Percentiles rank a stretch among this genome's conserved stretches.
Conservation (phyloP, 30 jellyfish, hydroid and myxozoan genomes). For the Rhopilema esculentum region DNA sequence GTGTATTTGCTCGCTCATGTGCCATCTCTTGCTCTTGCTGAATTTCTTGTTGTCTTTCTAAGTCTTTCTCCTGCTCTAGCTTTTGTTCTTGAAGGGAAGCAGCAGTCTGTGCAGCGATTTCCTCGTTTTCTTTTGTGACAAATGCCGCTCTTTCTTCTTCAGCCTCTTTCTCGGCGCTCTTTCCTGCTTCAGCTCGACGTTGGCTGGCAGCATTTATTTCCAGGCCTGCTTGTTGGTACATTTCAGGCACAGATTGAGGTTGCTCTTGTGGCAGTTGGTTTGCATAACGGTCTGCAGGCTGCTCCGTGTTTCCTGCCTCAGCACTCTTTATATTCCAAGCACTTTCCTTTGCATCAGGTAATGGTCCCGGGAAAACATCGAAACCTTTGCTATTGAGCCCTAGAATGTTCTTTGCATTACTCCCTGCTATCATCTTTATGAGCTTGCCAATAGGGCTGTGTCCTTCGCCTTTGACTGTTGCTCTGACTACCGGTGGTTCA, state of each 20-base stretch:
- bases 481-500: constrained; percentile 83
- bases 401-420: constrained; percentile 80
- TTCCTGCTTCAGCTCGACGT: constrained; percentile 53
- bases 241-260: constrained; percentile 9
- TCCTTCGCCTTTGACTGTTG: constrained; percentile 78
- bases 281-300: not conserved
- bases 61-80: constrained; percentile 42
- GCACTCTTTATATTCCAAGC: constrained; percentile 57
- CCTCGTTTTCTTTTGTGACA: constrained; percentile 16
- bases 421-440: constrained; percentile 90
- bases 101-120: constrained; percentile 34
- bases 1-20: constrained; percentile 43
- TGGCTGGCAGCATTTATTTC: constrained; percentile 22
- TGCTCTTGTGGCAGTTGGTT: constrained; percentile 19
- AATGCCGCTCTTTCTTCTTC: constrained; percentile 56
- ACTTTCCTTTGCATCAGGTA: constrained; percentile 83
- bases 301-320: constrained; percentile 23
- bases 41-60: constrained; percentile 48
- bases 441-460: constrained; percentile 87
- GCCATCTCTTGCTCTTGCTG: constrained; percentile 70
- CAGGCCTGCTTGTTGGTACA: constrained; percentile 18
- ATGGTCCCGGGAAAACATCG: constrained; percentile 98
- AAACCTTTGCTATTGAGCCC: constrained; percentile 96
- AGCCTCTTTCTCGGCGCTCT: constrained; percentile 56
- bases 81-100: constrained; percentile 56